Conservation (phyloP, 2,888 invertebrate species). For the Acanthosepion esculentum region DNA sequence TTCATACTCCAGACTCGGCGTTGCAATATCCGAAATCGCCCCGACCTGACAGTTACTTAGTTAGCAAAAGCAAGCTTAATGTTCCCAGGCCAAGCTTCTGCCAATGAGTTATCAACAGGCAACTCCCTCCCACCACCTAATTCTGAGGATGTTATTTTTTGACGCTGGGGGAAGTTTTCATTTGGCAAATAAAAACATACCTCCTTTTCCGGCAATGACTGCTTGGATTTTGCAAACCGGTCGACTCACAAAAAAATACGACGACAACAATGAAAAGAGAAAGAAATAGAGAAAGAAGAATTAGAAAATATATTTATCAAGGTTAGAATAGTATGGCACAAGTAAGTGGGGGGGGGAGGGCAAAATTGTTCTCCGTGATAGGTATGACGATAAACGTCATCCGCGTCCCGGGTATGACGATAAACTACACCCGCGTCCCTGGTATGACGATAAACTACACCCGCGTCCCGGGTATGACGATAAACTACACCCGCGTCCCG, state of each 20-base stretch:
- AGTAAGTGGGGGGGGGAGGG: too few species aligned
- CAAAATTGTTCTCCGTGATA: too few species aligned
- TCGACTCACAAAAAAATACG: neutral
- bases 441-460: too few species aligned
- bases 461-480: too few species aligned
- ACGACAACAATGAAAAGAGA: neutral
- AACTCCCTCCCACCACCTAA: neutral
- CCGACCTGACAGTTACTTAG: too few species aligned
- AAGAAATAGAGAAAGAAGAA: neutral
- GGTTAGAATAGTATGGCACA: neutral
- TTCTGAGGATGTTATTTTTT: conserved; percentile 13
- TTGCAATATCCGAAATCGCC: too few species aligned
- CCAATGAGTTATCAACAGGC: neutral
- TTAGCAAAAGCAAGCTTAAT: neutral
- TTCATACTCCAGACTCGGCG: too few species aligned
- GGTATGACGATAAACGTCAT: too few species aligned
- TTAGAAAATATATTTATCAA: neutral
- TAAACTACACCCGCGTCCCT: too few species aligned
- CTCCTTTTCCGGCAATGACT: neutral
- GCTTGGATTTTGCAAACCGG: neutral
- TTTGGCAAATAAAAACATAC: conserved; percentile 22
- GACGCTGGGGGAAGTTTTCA: neutral
- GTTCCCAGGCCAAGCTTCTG: neutral
- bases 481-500: too few species aligned
- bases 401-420: too few species aligned